phyloP scores from a whole-genome alignment of 2,888 invertebrate genomes.

The Microctonus aethiopoides region DNA sequence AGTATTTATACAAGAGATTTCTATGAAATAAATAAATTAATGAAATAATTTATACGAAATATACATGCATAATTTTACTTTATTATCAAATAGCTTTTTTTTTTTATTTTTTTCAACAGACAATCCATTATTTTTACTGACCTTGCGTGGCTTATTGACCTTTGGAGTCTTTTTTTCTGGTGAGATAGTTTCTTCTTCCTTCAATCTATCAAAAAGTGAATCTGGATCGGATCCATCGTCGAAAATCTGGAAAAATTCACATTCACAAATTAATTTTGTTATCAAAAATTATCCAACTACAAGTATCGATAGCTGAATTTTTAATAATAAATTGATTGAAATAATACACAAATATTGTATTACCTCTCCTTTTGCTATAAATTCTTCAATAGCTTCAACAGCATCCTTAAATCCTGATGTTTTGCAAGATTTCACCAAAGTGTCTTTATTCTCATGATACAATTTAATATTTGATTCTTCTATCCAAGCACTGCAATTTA shows the following conservation, averaged over 20 bases:
- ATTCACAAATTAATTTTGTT: no score
- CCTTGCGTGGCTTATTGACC: slow-evolving; percentile 67
- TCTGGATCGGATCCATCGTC: slow-evolving; percentile 74
- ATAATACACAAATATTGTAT: slow-evolving; percentile 17
- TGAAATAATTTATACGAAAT: no score
- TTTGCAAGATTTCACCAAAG: slow-evolving; percentile 80
- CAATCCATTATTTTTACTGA: slow-evolving; percentile 41
- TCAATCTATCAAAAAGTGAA: slow-evolving; percentile 79
- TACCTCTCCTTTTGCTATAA: slow-evolving; percentile 78
- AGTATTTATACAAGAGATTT: background rate
- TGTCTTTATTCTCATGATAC: slow-evolving; percentile 83
- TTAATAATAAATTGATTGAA: no score
- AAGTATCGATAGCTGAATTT: no score
- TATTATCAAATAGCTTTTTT: background rate
- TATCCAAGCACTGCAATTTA: slow-evolving; percentile 83
- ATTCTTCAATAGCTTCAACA: slow-evolving; percentile 82
- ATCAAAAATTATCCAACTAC: no score
- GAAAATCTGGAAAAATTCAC: no score
- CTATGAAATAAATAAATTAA: background rate
- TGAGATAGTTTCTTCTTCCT: slow-evolving; percentile 69
- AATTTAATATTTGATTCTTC: slow-evolving; percentile 85
- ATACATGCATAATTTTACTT: no score
- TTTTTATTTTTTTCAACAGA: background rate
- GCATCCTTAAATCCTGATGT: slow-evolving; percentile 82
- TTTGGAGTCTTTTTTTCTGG: slow-evolving; percentile 61